Evolutionary conservation across 2,113 vertebrate species (phyloP).

Genomic region (Chinchilla lanigera): DNA sequence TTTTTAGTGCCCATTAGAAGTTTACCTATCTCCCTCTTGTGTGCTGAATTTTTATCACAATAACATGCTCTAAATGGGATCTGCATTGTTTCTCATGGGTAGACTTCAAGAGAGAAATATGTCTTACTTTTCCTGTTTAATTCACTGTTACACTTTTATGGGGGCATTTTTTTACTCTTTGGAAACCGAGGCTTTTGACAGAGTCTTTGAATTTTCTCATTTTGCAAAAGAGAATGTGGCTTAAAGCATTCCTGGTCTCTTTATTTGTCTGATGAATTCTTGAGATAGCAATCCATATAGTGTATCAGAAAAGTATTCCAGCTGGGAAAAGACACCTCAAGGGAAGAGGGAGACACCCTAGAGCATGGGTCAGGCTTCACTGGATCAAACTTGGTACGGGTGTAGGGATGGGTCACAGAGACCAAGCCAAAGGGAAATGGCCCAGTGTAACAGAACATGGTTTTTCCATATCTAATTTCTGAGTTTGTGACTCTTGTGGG

Average conservation of each 20-base stretch:
- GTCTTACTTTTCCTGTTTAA: background rate
- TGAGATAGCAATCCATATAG: slow-evolving; percentile 51
- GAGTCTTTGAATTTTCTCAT: background rate
- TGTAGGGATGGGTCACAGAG: background rate
- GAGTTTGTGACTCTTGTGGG: slow-evolving; percentile 72
- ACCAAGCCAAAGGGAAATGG: background rate
- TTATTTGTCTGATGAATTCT: slow-evolving; percentile 67
- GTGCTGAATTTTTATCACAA: slow-evolving; percentile 25
- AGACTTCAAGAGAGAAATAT: background rate
- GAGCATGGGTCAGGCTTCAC: slow-evolving; percentile 13
- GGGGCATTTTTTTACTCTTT: background rate
- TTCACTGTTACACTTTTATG: background rate
- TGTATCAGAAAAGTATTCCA: slow-evolving; percentile 56
- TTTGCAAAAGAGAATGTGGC: background rate
- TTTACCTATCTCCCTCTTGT: slow-evolving; percentile 28
- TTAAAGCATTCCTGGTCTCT: slow-evolving; percentile 52
- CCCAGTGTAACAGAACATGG: background rate
- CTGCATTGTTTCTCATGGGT: slow-evolving; percentile 17
- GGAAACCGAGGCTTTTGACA: background rate
- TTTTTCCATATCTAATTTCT: slow-evolving; percentile 67
- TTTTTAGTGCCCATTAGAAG: slow-evolving; percentile 53
- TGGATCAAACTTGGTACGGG: background rate
- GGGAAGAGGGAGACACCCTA: slow-evolving; percentile 47
- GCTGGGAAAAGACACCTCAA: slow-evolving; percentile 59
- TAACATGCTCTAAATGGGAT: background rate